phyloP scores from a whole-genome alignment of 2,888 invertebrate species.

The Mystacides longicornis region DNA sequence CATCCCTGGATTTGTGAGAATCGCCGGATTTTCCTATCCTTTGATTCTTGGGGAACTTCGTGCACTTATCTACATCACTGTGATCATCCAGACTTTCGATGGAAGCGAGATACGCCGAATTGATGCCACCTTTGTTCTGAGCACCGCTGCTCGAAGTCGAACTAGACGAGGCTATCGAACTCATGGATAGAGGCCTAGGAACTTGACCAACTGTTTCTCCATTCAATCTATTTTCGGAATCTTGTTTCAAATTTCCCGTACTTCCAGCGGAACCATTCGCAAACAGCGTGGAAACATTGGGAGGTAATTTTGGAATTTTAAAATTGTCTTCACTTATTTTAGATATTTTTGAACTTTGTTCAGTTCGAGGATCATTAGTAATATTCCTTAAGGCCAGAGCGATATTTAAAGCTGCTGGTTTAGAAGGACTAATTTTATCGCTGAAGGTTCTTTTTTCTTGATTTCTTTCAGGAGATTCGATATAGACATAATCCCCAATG shows the following conservation, averaged over 20 bases:
- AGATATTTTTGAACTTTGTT: not conserved
- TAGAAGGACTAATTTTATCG: conserved; percentile 8
- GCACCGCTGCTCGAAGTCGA: conserved; percentile 55
- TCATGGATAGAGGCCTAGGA: conserved; percentile 63
- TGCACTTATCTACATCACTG: conserved; percentile 58
- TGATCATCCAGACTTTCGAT: conserved; percentile 81
- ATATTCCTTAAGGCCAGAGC: conserved; percentile 7
- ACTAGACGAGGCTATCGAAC: conserved; percentile 70
- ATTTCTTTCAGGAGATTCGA: conserved; percentile 10
- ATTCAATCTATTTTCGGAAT: conserved; percentile 41
- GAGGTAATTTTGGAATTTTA: not conserved
- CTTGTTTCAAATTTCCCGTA: conserved; percentile 41
- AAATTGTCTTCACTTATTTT: not conserved
- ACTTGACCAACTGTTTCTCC: conserved; percentile 49
- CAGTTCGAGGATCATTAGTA: not conserved
- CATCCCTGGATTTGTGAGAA: conserved; percentile 14
- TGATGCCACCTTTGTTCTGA: conserved; percentile 56
- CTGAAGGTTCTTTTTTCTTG: not conserved
- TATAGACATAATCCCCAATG: conserved; percentile 28
- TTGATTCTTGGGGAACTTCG: conserved; percentile 31
- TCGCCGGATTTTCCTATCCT: conserved; percentile 13
- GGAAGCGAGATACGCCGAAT: conserved; percentile 76
- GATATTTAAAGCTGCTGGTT: conserved; percentile 12
- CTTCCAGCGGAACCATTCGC: conserved; percentile 12
- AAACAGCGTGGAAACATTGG: conserved; percentile 13